phyloP scores from a whole-genome alignment of 1,140 invertebrate genomes.

The Diabrotica undecimpunctata region DNA sequence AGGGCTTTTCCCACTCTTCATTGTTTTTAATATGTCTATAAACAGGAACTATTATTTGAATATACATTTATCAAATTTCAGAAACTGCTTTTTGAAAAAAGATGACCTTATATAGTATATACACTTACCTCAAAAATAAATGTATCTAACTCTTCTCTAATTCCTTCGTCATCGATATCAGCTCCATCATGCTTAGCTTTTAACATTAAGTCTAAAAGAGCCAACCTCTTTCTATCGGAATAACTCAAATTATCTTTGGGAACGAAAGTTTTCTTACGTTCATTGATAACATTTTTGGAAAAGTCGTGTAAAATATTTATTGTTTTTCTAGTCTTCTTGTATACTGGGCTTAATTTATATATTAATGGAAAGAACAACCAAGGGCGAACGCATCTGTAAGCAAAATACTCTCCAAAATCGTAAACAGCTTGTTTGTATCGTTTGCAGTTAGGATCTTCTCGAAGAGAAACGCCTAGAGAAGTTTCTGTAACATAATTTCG shows the following conservation, averaged over 20 bases:
- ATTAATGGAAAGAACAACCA: slow-evolving; percentile 4
- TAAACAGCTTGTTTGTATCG: slow-evolving; percentile 6
- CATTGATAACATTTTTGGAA: slow-evolving; percentile 3
- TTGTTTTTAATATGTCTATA: too few species aligned
- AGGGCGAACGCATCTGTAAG: neutral
- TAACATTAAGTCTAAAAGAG: slow-evolving; percentile 73
- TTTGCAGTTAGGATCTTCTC: neutral
- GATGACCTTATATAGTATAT: too few species aligned
- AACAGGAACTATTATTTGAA: too few species aligned
- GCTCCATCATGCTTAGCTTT: slow-evolving; percentile 55
- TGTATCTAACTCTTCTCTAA: slow-evolving; percentile 82
- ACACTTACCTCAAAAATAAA: slow-evolving; percentile 73
- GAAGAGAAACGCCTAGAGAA: slow-evolving; percentile 4
- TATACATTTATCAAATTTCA: too few species aligned
- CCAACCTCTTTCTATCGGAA: slow-evolving; percentile 54
- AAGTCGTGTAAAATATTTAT: slow-evolving; percentile 5
- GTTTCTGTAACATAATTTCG: slow-evolving; percentile 3
- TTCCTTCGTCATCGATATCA: slow-evolving; percentile 60
- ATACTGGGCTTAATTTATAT: neutral
- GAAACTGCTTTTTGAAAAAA: too few species aligned
- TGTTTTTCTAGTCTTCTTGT: neutral
- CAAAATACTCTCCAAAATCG: neutral
- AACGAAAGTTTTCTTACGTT: slow-evolving; percentile 6
- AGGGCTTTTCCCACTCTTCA: too few species aligned
- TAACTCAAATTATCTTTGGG: slow-evolving; percentile 7